Evolutionary conservation across 92 coral and sea anemone genomes (phyloP), one percentile per base, ranked within the genome.

Genomic region (Meandrina meandrites): DNA sequence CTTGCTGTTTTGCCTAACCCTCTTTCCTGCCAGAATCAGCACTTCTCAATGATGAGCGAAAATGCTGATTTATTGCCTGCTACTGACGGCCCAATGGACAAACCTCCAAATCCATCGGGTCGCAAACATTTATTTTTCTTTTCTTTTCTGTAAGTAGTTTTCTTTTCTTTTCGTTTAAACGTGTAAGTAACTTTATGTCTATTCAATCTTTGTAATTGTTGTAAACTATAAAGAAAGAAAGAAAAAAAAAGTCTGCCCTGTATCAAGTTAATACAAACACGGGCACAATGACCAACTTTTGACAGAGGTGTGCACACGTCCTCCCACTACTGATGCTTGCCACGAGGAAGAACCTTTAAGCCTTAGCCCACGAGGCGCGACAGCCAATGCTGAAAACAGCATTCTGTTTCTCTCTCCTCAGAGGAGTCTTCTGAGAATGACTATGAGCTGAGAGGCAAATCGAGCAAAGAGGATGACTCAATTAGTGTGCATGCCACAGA

Each of bases 231-330:
- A n/a, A n/a, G n/a, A n/a, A n/a, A n/a, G 62, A 76, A 47, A 4
- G 11, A 76, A 76, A 48, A 14, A 76, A 45, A 22, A 36, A 76
- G 80, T 76, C 80, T 6, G 31, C 80, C 64, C 27, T 76, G 80
- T 11, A n/a, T 22, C 60, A 76, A 24, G 8, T 76, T n/a, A 76
- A 76, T n/a, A 48, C 80, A 8, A 76, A 48, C 80, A 76, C 0
- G 79, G 79, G 79, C 51, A 75, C 79, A 8, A 75, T 75, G 79
- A 75, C 53, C 17, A 37, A 35, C 79, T 75, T 75, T 45, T 75
- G 45, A 37, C 79, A 11, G 79, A 36, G 21, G 79, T 70, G 75
- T 70, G 75, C 42, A 18, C 18, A 32, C 75, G 75, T 32, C 45
- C 30, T 31, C 75, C 75, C 45, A 70, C 75, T 8, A 70, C 19